Evolutionary conservation across 2,888 invertebrate species (phyloP).

Genomic region (Prenolepis imparis): DNA sequence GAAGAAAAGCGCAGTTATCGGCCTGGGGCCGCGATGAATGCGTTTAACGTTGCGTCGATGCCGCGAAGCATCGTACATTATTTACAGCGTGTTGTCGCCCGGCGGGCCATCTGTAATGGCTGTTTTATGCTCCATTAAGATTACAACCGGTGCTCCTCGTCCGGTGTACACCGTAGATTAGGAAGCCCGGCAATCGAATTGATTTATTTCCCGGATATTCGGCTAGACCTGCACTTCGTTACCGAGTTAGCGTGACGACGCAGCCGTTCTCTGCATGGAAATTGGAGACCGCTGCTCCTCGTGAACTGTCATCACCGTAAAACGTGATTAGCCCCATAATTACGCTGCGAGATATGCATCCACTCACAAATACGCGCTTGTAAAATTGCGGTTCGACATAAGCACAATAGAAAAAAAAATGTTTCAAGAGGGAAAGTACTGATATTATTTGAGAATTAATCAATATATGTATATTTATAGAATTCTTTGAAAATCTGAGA

Average conservation of each 20-base stretch:
- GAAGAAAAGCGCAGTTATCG: conserved; percentile 63
- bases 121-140: conserved; percentile 85
- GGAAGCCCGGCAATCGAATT: conserved; percentile 63
- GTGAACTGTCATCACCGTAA: conserved; percentile 25
- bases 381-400: not conserved
- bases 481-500: not conserved
- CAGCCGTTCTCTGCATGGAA: conserved; percentile 5
- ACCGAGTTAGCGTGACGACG: conserved; percentile 32
- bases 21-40: conserved; percentile 51
- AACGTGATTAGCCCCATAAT: conserved; percentile 3
- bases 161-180: conserved; percentile 75
- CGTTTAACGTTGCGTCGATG: conserved; percentile 58
- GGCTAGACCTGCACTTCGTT: conserved; percentile 55
- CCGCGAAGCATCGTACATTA: conserved; percentile 69
- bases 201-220: conserved; percentile 71
- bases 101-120: conserved; percentile 85
- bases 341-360: not conserved
- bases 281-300: conserved; percentile 20
- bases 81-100: conserved; percentile 83
- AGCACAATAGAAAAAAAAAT: not conserved
- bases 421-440: not conserved
- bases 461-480: not conserved
- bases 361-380: not conserved
- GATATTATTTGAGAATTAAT: not conserved
- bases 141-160: conserved; percentile 76